Conservation (phyloP, 2,888 invertebrate species). For the Drepana falcataria region DNA sequence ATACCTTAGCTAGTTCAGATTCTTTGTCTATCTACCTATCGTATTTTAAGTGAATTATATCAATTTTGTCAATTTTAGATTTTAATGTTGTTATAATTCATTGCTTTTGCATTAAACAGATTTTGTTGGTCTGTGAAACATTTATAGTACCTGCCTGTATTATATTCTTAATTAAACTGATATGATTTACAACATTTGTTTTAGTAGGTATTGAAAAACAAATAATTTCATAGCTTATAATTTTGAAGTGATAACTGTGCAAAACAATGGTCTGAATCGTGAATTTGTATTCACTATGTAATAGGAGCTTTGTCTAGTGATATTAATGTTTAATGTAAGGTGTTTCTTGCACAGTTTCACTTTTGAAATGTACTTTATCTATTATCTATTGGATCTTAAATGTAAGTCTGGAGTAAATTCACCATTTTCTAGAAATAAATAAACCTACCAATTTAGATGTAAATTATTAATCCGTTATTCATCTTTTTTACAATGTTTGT, state of each 20-base stretch:
- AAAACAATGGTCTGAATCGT: constrained; percentile 48
- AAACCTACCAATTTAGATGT: constrained; percentile 45
- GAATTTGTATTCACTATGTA: constrained; percentile 40
- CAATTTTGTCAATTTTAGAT: constrained; percentile 78
- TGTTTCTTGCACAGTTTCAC: constrained; percentile 67
- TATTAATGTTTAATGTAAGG: constrained; percentile 54
- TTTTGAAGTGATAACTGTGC: constrained; percentile 65
- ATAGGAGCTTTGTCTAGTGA: constrained; percentile 65
- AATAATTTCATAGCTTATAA: constrained; percentile 32
- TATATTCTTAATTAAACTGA: too few species aligned
- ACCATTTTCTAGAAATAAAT: constrained; percentile 65
- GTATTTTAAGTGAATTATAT: constrained; percentile 73
- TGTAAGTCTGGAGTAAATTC: constrained; percentile 60
- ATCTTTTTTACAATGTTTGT: constrained; percentile 67
- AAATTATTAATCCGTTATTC: constrained; percentile 48
- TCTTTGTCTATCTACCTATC: constrained; percentile 44
- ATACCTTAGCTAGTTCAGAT: constrained; percentile 37
- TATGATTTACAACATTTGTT: too few species aligned
- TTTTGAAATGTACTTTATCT: constrained; percentile 53
- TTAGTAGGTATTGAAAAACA: constrained; percentile 10
- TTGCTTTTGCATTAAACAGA: constrained; percentile 33
- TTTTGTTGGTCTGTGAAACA: constrained; percentile 19
- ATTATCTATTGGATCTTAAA: constrained; percentile 45
- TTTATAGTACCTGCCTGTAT: too few species aligned
- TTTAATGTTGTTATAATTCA: constrained; percentile 59